Evolutionary conservation across 2,888 invertebrate species (phyloP), one percentile per base, ranked within the genome.

Genomic region (Syrphus vitripennis): DNA sequence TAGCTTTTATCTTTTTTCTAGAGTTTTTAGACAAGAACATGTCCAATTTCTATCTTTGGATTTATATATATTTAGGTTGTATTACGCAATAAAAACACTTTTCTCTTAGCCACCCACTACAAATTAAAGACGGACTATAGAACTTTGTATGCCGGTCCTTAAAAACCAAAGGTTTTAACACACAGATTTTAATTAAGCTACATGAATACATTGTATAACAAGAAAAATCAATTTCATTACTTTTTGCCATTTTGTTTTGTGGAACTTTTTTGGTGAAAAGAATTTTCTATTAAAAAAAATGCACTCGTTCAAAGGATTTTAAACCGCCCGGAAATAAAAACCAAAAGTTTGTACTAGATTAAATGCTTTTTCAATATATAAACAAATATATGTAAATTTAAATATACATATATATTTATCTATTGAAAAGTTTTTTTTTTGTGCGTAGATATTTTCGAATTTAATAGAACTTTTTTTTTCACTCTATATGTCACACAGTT

Each of bases 271-370:
- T 21, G n/a, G 4, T 12, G 37, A 50, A 48, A 31, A 10, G 4
- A 16, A 45, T 42, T 26, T 29, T 55, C 16, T 10, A 63, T 63
- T 24, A 16, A 42, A 61, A 10, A 83, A 77, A 83, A 78, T 83
- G 67, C 78, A 83, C 78, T 63, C 69, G 67, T 57, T 84, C 45
- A 31, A 59, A 67, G 21, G 37, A 59, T 67, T 34, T 31, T 7
- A 59, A 61, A n/a, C n/a, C 45, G 67, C 61, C 83, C 80, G 84
- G 81, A 80, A 72, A 72, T 70, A 65, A 7, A 67, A 7, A 67
- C n/a, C 19, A 26, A 65, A 29, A 29, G 14, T 80, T 84, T 84
- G 84, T 84, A 81, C 84, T 67, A 42, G 71, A 67, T 76, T 76
- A 81, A 84, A 84, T 84, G 81, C 81, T 76, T 65, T 45, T 65